Base-by-base conservation (phyloP, 1,140 invertebrate genomes). In the Lepidotrigona ventralis region DNA sequence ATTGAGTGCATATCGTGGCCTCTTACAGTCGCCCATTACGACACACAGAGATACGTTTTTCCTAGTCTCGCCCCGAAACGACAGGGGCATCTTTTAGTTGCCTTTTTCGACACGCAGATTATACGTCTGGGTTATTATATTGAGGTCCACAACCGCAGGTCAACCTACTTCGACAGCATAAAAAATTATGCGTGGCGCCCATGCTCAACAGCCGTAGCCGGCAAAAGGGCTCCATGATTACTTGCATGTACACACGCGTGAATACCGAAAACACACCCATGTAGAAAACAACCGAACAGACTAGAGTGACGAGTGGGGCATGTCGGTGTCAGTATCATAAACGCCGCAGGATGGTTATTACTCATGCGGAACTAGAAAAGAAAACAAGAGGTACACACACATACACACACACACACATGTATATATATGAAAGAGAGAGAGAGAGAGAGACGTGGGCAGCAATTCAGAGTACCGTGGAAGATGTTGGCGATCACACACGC, bases 291-390 rank as follows among this genome's bases (percentile, higher is more conserved):
- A 68, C 15, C 76, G 81, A 73, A 73, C 63, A 60, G 66, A 23
- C 56, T 77, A 69, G 64, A 79, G 83, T 79, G 77, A 86, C 63
- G 87, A 86, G 85, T 83, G 78, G 71, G 79, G 56, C 23, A 58
- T 86, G 87, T 86, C 79, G 79, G 77, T 73, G 73, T 19, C 75
- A 46, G 66, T 39, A 29, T 68, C 29, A 23, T 1, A 60, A 79
- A 80, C 71, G 82, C 70, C 26, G 17, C 26, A n/a, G n/a, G n/a
- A 66, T 23, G 66, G 17, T 54, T 66, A 46, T 33, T 68, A 14
- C 23, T 70, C 68, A 70, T 23, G 39, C 14, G 39, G 19, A 51
- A 69, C 11, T 0, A 9, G 9, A 69, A 21, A 69, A 23, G 39
- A 21, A 26, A 8, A 66, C 1, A 66, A 11, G 29, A 2, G n/a